These are phyloP conservation scores for Halictus rubicundus DNA, from an alignment of 1,140 invertebrate genomes.

Conservation along the genomic window DNA sequence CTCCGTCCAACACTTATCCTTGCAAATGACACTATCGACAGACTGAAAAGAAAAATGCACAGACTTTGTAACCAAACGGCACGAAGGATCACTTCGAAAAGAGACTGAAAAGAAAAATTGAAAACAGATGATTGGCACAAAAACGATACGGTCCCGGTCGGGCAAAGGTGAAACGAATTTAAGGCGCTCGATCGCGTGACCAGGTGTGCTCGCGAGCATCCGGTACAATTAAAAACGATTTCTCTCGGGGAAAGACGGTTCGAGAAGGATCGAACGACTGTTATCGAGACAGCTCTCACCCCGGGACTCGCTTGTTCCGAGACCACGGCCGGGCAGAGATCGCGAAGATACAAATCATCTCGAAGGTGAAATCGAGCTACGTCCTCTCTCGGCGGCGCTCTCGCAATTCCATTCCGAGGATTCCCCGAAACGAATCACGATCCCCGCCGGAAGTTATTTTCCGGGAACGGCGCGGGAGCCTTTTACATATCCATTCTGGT, in stretches of 20 bases:
- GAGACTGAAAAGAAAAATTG: no score
- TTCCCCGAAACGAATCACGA: slow-evolving; percentile 10
- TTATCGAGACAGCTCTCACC: background rate
- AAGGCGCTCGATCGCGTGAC: slow-evolving; percentile 22
- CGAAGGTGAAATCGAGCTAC: slow-evolving; percentile 24
- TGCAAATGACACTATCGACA: no score
- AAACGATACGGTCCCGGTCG: no score
- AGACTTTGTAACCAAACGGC: no score
- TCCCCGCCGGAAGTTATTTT: slow-evolving; percentile 6
- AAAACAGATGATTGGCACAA: no score
- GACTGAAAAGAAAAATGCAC: no score
- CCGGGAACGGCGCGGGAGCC: background rate
- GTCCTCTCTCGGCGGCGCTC: background rate
- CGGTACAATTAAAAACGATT: slow-evolving; percentile 6
- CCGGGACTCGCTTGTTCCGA: background rate
- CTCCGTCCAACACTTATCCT: no score
- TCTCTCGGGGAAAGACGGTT: background rate
- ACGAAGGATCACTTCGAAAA: no score
- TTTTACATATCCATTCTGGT: slow-evolving; percentile 13
- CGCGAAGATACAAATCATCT: slow-evolving; percentile 18
- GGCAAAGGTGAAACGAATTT: slow-evolving; percentile 27
- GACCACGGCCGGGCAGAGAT: background rate
- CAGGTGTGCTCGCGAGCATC: background rate
- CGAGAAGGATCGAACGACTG: background rate
- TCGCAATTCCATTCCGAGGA: background rate